A percentile compares a stretch with the other conserved stretches of the same genome.
phyloP scores from a whole-genome alignment of 2,797 vertebrate species.

The Danionella dracula region DNA sequence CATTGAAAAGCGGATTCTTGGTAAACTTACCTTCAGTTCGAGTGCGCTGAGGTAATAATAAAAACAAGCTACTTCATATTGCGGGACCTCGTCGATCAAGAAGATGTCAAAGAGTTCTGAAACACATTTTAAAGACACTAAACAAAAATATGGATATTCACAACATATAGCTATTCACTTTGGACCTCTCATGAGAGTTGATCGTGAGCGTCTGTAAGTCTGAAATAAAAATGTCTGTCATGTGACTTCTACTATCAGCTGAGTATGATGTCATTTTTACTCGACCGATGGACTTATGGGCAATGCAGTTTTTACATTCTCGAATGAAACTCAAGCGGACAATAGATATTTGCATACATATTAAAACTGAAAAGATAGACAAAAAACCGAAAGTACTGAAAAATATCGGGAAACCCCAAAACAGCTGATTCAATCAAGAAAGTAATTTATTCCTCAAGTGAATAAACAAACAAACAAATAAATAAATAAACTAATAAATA shows the following conservation, averaged over 20 bases:
- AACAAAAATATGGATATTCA: not conserved
- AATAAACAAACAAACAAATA: no score
- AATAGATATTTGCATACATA: no score
- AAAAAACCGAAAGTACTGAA: no score
- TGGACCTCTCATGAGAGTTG: not conserved
- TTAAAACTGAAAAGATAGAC: no score
- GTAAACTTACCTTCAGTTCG: constrained; percentile 17
- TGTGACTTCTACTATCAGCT: constrained; percentile 65
- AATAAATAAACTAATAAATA: no score
- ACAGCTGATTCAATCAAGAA: no score
- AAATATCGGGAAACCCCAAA: no score
- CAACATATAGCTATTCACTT: not conserved
- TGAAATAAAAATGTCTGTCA: constrained; percentile 50
- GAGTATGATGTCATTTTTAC: constrained; percentile 27
- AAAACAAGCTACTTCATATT: constrained; percentile 7
- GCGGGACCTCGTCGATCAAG: not conserved
- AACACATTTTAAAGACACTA: not conserved
- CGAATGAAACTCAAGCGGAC: no score
- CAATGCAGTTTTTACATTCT: constrained; percentile 28
- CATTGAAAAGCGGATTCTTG: not conserved
- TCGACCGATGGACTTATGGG: constrained; percentile 19
- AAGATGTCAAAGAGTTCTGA: not conserved
- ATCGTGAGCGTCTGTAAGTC: not conserved
- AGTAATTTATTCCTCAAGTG: no score
- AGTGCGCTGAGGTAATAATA: not conserved